Base-by-base conservation (phyloP, 2,888 invertebrate genomes). In the Leptinotarsa juncta region DNA sequence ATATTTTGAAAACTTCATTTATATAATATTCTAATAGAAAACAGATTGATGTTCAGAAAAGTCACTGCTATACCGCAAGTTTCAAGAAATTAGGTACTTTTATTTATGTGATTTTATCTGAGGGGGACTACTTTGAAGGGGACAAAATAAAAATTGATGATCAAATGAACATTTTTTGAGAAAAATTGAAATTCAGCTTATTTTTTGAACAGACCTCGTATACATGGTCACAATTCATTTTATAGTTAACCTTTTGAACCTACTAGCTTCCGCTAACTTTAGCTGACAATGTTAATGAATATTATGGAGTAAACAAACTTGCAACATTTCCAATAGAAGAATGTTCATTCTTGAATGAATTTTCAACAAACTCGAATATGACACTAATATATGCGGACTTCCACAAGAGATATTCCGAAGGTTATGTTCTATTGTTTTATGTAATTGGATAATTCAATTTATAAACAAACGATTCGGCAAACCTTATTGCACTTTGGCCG, bases 401-500 rank as follows among this genome's bases (percentile, higher is more conserved):
- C 10, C 42, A 15, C n/a, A 3, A n/a, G 32, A 62, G 16, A 32
- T 14, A 32, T n/a, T 62, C 12, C 32, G n/a, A 62, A 62, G 62
- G 62, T 62, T 12, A 57, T 15, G 32, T 32, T 62, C 62, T n/a
- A 62, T 57, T 69, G 69, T 48, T 57, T 23, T 69, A 26, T 69
- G 60, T 69, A 69, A 57, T 48, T 49, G 53, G 20, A 69, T 57
- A 69, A 60, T 55, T 57, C 53, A 42, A 48, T 68, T 68, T 42
- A 57, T 48, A 57, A 62, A 32, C 16, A 57, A 57, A 57, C 20
- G 57, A 57, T 26, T 20, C 20, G 57, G 23, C 57, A 57, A 62
- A 62, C 26, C 62, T 42, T 26, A 62, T 48, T 60, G 72, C 68
- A 67, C 62, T 72, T 72, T 68, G 72, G n/a, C 51, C 51, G 53